Evolutionary conservation across 2,113 vertebrate genomes (phyloP).

Genomic region (Dasyprocta punctata): DNA sequence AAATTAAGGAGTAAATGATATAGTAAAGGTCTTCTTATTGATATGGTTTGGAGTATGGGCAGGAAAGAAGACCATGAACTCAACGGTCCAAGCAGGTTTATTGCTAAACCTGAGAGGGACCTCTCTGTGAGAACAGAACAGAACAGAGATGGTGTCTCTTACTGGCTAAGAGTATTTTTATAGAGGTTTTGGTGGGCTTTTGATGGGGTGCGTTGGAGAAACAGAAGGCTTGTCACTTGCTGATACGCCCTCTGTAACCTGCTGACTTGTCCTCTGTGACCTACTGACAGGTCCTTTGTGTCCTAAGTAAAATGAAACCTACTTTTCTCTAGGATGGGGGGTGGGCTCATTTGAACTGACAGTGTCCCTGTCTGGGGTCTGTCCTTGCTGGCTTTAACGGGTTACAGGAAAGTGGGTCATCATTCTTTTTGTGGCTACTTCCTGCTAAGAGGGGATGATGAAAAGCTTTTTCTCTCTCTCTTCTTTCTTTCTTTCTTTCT

Average conservation of each 20-base stretch:
- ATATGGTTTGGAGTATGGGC: background rate
- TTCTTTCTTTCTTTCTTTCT: accelerated
- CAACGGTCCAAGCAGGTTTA: background rate
- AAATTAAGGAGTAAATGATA: slow-evolving; percentile 10
- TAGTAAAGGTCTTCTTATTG: background rate
- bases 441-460: background rate
- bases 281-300: background rate
- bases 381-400: background rate
- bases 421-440: background rate
- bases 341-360: background rate
- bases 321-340: background rate
- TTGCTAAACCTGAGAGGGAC: background rate
- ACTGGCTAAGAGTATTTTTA: background rate
- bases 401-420: background rate
- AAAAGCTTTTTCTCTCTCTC: background rate
- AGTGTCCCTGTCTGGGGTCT: background rate
- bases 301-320: background rate
- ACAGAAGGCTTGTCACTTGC: background rate
- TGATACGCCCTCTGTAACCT: background rate
- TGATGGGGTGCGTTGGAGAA: background rate
- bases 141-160: background rate
- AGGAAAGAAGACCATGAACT: background rate
- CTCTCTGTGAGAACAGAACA: background rate
- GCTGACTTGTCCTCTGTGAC: background rate
- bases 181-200: background rate